Evolutionary conservation across 2,113 vertebrate genomes (phyloP).

Genomic region (Recurvirostra avosetta): DNA sequence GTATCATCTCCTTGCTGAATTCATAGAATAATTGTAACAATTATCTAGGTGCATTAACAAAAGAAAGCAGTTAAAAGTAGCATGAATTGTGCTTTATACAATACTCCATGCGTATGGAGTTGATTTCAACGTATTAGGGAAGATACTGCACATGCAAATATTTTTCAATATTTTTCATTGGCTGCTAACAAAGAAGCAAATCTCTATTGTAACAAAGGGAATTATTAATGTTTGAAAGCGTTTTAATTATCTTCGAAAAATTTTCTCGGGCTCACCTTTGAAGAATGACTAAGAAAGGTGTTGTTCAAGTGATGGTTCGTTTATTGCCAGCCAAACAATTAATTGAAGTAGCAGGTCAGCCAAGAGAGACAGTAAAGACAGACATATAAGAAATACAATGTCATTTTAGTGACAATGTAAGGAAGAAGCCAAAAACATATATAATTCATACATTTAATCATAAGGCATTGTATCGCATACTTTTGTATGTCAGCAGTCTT

Average conservation of each 20-base stretch:
- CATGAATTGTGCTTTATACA: background rate
- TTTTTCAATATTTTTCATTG: background rate
- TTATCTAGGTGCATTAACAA: background rate
- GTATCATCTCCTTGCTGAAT: background rate
- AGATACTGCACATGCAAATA: background rate
- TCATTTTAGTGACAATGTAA: background rate
- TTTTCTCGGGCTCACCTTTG: background rate
- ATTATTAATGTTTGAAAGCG: background rate
- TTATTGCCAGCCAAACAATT: background rate
- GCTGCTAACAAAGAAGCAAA: background rate
- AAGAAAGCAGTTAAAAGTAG: background rate
- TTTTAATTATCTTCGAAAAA: background rate
- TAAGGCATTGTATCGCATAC: accelerated
- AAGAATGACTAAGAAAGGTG: background rate
- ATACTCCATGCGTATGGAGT: background rate
- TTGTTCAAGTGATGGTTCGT: background rate
- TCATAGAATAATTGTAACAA: background rate
- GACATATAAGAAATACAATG: background rate
- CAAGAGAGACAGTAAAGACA: background rate
- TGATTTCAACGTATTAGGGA: background rate
- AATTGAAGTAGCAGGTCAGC: background rate
- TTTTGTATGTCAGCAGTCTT: background rate
- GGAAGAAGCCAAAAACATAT: background rate
- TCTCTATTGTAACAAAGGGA: background rate
- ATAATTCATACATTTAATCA: background rate